Conservation (phyloP, 2,113 vertebrate genomes). For the Malurus cyaneus region DNA sequence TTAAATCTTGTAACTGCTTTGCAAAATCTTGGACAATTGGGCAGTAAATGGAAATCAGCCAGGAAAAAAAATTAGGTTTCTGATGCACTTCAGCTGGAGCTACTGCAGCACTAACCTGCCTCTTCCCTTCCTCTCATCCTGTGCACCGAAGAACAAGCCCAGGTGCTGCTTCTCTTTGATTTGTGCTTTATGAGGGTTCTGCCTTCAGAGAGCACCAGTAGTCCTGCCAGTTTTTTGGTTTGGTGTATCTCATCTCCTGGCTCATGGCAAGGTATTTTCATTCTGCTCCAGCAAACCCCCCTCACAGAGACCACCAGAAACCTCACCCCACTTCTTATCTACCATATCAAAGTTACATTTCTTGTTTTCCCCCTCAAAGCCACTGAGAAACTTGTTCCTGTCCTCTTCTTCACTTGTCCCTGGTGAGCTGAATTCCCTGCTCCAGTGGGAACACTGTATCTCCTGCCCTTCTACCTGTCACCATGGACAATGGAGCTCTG, state of each 20-base stretch:
- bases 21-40: not conserved
- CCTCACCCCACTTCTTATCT: not conserved
- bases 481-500: not conserved
- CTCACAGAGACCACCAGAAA: not conserved
- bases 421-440: rapidly evolving
- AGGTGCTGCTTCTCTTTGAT: not conserved
- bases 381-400: not conserved
- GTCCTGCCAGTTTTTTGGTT: not conserved
- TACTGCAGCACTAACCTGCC: not conserved
- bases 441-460: not conserved
- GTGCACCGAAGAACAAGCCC: not conserved
- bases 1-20: not conserved
- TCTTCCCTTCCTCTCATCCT: not conserved
- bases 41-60: not conserved
- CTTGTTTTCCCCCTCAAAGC: not conserved
- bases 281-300: not conserved
- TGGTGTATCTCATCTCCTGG: not conserved
- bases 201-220: not conserved
- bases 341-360: not conserved
- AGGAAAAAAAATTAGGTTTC: not conserved
- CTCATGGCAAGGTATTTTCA: not conserved
- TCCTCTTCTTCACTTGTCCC: not conserved
- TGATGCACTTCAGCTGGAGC: not conserved
- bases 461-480: not conserved
- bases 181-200: not conserved